Conservation (phyloP, 2,888 invertebrate species). For the Copidosoma aretas region DNA sequence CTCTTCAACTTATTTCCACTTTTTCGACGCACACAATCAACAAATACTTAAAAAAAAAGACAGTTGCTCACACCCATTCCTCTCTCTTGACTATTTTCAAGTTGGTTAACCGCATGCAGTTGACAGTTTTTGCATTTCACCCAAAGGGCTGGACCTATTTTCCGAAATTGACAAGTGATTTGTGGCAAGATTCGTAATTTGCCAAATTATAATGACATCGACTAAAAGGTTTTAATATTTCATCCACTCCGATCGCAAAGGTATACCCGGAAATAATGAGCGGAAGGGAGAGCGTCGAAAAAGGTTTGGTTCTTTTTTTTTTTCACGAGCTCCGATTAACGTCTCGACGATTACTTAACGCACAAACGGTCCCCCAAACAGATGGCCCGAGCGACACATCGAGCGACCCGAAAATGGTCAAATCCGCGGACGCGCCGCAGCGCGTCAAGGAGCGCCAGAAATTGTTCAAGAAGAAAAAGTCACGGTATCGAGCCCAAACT, state of each 20-base stretch:
- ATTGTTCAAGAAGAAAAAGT: constrained; percentile 9
- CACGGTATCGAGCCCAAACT: background rate
- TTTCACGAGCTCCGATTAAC: no score
- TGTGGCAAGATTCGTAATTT: background rate
- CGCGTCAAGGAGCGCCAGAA: constrained; percentile 5
- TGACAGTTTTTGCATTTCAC: constrained; percentile 17
- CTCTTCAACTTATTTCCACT: background rate
- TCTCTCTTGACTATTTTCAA: constrained; percentile 23
- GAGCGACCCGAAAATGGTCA: background rate
- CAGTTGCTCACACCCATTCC: background rate
- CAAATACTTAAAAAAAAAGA: constrained; percentile 12
- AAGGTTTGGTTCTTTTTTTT: constrained; percentile 2
- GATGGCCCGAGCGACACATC: constrained; percentile 5
- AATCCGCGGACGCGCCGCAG: constrained; percentile 2
- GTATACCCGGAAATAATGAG: constrained; percentile 14
- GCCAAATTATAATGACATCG: constrained; percentile 12
- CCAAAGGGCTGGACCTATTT: constrained; percentile 16
- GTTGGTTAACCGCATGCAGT: background rate
- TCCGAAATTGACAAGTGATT: constrained; percentile 32
- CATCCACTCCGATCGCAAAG: background rate
- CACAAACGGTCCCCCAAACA: background rate
- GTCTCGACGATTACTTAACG: no score
- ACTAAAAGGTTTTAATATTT: background rate
- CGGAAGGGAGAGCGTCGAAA: background rate
- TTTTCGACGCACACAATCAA: no score